Evolutionary conservation across 1,140 invertebrate species (phyloP), one percentile per base, ranked within the genome.

Genomic region (Stegodyphus mimosarum): DNA sequence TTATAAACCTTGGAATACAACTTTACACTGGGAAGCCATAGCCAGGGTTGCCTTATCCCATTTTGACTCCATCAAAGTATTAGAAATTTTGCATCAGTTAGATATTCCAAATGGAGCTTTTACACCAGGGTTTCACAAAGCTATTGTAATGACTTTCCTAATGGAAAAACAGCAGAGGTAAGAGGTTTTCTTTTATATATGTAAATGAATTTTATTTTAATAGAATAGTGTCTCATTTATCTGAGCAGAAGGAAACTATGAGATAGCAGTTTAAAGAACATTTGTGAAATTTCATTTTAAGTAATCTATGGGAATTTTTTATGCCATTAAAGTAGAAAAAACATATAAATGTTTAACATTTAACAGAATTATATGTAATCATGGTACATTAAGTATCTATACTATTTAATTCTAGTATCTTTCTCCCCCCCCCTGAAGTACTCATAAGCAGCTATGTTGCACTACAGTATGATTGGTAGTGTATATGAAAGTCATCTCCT

Each of bases 151-250:
- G 50, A 69, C 79, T 64, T 79, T 69, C 63, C 51, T 87, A 17
- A 67, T 87, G 18, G 70, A 87, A 48, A 76, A 83, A 51, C 78
- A 87, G 60, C 86, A 87, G 79, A 87, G 86, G 86, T 87, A 87
- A 64, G 51, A 73, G 10, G 48, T 55, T 50, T 55, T 75, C 73
- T 55, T 7, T 75, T 60, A 67, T 7, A 2, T 75, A n/a, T 75
- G 49, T 7, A 6, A 3, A 49, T 49, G 49, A 10, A 33, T 10
- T 48, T 13, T 10, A 72, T 50, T 50, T 49, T 10, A 10, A 33
- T 50, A 9, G 11, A 50, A 72, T 49, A 50, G 51, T 9, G 49
- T 49, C 6, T 10, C 2, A 15, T 72, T 51, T 49, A 72, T 51
- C n/a, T 15, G 9, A 15, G 70, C 2, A 17, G 9, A 11, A 72